A percentile compares a stretch with the other conserved stretches of the same genome.
phyloP scores from a whole-genome alignment of 2,797 vertebrate genomes.

The Pygocentrus nattereri region DNA sequence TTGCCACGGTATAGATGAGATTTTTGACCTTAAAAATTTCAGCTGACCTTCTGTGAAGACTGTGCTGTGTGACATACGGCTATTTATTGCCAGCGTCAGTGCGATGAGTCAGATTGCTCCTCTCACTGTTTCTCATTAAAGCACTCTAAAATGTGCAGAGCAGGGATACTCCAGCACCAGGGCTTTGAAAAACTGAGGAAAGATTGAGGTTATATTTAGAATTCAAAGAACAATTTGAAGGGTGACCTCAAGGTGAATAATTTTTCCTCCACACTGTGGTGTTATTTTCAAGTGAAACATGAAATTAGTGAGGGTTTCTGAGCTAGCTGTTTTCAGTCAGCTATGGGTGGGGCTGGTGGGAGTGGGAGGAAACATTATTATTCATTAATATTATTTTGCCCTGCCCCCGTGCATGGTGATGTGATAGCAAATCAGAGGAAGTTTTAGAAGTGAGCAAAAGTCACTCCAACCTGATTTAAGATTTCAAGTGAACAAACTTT shows the following conservation, averaged over 20 bases:
- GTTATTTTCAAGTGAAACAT: neutral
- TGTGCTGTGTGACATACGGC: conserved; percentile 14
- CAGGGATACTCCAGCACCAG: too few relatives aligned
- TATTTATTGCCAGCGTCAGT: neutral
- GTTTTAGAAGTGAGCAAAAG: too few relatives aligned
- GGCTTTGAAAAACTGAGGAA: neutral
- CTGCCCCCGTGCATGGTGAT: too few relatives aligned
- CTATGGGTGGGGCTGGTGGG: too few relatives aligned
- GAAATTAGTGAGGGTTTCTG: too few relatives aligned
- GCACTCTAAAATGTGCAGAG: neutral
- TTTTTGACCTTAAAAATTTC: conserved; percentile 38
- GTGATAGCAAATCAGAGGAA: too few relatives aligned
- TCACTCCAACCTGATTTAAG: too few relatives aligned
- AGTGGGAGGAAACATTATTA: too few relatives aligned
- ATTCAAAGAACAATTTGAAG: neutral
- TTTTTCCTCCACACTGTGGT: neutral
- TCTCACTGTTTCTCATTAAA: neutral
- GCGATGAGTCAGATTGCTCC: neutral
- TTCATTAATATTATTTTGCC: too few relatives aligned
- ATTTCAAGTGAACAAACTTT: too few relatives aligned
- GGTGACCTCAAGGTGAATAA: neutral
- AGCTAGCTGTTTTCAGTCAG: too few relatives aligned
- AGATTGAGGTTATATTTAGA: neutral
- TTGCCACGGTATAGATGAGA: conserved; percentile 29
- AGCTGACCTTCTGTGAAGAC: conserved; percentile 47